phyloP scores from a whole-genome alignment of 2,888 invertebrate species.

The Hypena proboscidalis region DNA sequence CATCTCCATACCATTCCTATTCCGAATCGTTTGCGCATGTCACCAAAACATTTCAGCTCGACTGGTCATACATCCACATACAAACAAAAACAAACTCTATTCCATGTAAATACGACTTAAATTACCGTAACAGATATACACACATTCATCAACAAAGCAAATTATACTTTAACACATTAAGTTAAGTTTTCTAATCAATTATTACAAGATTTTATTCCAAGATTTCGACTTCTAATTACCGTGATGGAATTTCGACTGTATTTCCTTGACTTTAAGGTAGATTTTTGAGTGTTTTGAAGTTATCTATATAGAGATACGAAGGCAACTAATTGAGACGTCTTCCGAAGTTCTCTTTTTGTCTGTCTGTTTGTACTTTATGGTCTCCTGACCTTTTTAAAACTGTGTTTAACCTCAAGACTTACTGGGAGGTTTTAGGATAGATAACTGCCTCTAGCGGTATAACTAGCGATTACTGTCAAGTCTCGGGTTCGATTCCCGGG shows the following conservation, averaged over 20 bases:
- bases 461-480: no score
- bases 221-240: constrained; percentile 42
- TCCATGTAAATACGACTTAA: constrained; percentile 37
- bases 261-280: constrained; percentile 7
- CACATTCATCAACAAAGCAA: constrained; percentile 28
- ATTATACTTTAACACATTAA: constrained; percentile 10
- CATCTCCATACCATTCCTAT: constrained; percentile 51
- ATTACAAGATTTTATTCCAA: constrained; percentile 51
- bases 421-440: not conserved
- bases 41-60: constrained; percentile 83
- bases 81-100: constrained; percentile 29
- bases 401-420: constrained; percentile 6
- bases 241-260: constrained; percentile 41
- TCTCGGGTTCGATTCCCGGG: no score
- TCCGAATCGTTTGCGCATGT: constrained; percentile 73
- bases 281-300: constrained; percentile 38
- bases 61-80: constrained; percentile 56
- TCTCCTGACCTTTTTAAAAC: constrained; percentile 10
- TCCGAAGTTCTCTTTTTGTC: constrained; percentile 59
- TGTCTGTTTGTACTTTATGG: constrained; percentile 55
- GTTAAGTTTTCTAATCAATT: constrained; percentile 43
- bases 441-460: no score
- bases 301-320: constrained; percentile 70
- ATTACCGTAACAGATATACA: constrained; percentile 51
- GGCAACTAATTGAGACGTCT: constrained; percentile 81